Evolutionary conservation across 2,113 vertebrate species (phyloP).

Genomic region (Kryptolebias marmoratus): DNA sequence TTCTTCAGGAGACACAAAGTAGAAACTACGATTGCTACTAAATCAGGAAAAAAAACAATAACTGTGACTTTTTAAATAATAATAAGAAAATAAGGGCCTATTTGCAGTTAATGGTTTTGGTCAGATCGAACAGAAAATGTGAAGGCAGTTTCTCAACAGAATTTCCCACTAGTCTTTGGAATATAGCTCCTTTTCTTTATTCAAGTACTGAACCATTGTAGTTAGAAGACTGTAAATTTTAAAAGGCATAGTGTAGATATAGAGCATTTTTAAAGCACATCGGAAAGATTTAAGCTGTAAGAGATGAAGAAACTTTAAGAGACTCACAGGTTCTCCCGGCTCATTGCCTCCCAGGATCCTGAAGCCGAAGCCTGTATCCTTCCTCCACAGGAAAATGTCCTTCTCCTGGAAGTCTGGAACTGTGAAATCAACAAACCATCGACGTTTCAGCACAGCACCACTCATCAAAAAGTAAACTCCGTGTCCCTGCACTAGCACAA

Average conservation of each 20-base stretch:
- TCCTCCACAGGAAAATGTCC: constrained; percentile 99
- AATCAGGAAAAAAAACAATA: constrained; percentile 41
- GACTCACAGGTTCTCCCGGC: constrained; percentile 96
- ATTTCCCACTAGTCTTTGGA: constrained; percentile 8
- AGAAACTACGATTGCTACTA: constrained; percentile 21
- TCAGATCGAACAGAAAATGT: constrained; percentile 53
- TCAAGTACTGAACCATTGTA: constrained; percentile 10
- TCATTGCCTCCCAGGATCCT: constrained; percentile 99
- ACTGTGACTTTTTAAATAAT: constrained; percentile 24
- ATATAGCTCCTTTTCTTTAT: background rate
- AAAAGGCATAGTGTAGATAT: background rate
- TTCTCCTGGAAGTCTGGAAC: constrained; percentile 99
- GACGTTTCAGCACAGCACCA: background rate
- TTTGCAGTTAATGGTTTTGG: background rate
- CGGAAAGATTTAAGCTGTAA: background rate
- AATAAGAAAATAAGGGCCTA: constrained; percentile 9
- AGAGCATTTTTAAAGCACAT: constrained; percentile 3
- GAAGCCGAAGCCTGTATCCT: constrained; percentile 98
- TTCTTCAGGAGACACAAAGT: constrained; percentile 1
- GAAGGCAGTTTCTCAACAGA: constrained; percentile 27
- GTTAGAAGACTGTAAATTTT: constrained; percentile 12
- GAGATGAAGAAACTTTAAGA: constrained; percentile 9
- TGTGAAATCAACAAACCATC: constrained; percentile 72
- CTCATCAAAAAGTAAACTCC: background rate
- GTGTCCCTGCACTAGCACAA: background rate